A percentile compares a stretch with the other conserved stretches of the same genome.
These are phyloP conservation scores for Neogale vison DNA, from an alignment of 2,113 vertebrate species.

Conservation along the genomic window DNA sequence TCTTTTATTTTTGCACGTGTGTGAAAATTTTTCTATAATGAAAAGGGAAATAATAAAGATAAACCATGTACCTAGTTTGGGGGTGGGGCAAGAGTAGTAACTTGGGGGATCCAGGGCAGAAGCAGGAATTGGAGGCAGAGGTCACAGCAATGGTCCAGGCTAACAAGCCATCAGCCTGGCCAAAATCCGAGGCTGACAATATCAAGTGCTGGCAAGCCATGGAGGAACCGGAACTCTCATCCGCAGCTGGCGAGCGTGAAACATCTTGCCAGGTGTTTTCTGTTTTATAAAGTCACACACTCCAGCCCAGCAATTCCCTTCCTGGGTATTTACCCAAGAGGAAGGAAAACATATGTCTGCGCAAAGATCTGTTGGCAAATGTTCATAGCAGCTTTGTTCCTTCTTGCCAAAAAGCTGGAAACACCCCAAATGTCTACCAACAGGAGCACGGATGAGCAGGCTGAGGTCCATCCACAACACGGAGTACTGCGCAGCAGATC, in stretches of 20 bases:
- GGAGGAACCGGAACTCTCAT: not conserved
- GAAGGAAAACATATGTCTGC: not conserved
- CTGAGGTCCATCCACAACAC: not conserved
- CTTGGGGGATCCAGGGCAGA: not conserved
- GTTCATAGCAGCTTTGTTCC: not conserved
- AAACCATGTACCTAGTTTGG: not conserved
- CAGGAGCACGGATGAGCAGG: no score
- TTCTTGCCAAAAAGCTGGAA: not conserved
- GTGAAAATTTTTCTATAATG: not conserved
- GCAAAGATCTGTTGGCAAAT: not conserved
- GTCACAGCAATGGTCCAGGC: not conserved
- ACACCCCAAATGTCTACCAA: not conserved
- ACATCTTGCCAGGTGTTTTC: not conserved
- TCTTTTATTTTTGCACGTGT: not conserved
- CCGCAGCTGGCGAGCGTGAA: accelerated
- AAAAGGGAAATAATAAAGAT: not conserved
- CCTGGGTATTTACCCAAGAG: not conserved
- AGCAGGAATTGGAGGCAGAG: not conserved
- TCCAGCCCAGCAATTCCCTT: not conserved
- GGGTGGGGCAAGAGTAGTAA: not conserved
- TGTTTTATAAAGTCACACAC: not conserved
- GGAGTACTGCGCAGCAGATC: not conserved
- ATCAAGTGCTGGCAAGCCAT: not conserved
- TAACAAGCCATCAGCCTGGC: not conserved
- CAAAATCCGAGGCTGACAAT: not conserved